Evolutionary conservation across 2,113 vertebrate genomes (phyloP), one percentile per base, ranked within the genome.

Genomic region (Lycaon pictus): DNA sequence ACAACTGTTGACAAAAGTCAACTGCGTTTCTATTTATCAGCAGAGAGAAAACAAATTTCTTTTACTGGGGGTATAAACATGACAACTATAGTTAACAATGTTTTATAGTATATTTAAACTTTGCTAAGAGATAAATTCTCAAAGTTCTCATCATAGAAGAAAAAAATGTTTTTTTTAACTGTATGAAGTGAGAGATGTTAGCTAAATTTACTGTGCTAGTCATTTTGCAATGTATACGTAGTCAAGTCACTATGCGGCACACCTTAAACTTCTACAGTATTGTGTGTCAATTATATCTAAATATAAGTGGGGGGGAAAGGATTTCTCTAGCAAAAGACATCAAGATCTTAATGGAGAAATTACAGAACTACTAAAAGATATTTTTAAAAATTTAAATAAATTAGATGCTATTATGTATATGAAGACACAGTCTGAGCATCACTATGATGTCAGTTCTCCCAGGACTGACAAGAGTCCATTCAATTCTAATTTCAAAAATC

Each of bases 401-500:
- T 67, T 19, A 56, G 71, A 65, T 77, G 15, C 51, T 71, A 35
- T 37, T 25, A 32, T 32, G 51, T 35, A n/a, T n/a, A n/a, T 67
- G 8, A 63, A 63, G 0, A 74, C 32, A 62, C 88, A 65, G 7
- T 67, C 72, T 32, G 48, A 56, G 12, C 23, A 67, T 53, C 56
- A 93, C 11, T 67, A 81, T 58, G 23, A 85, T 58, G 56, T 43
- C 51, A 82, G 4, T 62, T 93, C 74, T 77, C 76, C 63, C 19
- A 29, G 85, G 85, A 95, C 48, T 76, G 55, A 53, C 17, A 72
- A 71, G 0, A 83, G 81, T 93, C 58, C 37, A 63, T 92, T n/a
- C 13, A 80, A 93, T 85, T 95, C 90, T 63, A 27, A 91, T 53
- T 71, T 48, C 56, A 65, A 95, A 92, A 93, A 56, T 32, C 19